Conservation (phyloP, 2,113 vertebrate genomes). For the Neogale vison region DNA sequence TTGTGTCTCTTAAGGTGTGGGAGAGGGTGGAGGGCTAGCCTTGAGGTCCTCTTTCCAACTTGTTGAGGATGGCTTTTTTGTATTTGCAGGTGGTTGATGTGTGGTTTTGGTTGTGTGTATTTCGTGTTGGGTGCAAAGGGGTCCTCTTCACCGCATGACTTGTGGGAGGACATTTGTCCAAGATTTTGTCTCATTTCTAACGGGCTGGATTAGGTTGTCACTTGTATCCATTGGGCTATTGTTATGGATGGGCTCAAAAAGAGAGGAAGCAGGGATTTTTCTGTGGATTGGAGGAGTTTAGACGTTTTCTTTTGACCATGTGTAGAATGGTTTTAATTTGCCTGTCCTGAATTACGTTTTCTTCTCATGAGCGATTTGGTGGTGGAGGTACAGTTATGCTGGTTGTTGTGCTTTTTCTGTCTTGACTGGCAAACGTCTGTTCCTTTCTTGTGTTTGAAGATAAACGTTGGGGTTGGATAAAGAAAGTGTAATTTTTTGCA, state of each 20-base stretch:
- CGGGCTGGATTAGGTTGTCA: constrained; percentile 49
- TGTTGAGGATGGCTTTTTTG: too few relatives aligned
- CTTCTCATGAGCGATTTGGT: background rate
- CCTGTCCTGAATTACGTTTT: constrained; percentile 25
- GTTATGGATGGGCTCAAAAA: background rate
- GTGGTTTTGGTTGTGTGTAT: too few relatives aligned
- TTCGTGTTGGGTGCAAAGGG: background rate
- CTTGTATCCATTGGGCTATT: constrained; percentile 54
- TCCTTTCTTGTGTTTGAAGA: constrained; percentile 45
- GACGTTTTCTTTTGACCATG: constrained; percentile 57
- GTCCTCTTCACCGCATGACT: constrained; percentile 27
- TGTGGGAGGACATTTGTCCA: constrained; percentile 56
- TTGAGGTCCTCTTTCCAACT: too few relatives aligned
- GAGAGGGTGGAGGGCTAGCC: too few relatives aligned
- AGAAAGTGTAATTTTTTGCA: constrained; percentile 57
- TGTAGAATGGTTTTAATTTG: constrained; percentile 62
- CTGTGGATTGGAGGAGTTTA: background rate
- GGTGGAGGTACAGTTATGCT: constrained; percentile 12
- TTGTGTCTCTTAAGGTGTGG: too few relatives aligned
- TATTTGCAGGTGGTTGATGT: too few relatives aligned
- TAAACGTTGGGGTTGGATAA: constrained; percentile 67
- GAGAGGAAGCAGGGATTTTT: background rate
- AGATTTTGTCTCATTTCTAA: constrained; percentile 61
- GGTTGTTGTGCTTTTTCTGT: constrained; percentile 37
- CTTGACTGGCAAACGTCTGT: constrained; percentile 62